phyloP scores from a whole-genome alignment of 2,888 invertebrate species.

The Sicus ferrugineus region DNA sequence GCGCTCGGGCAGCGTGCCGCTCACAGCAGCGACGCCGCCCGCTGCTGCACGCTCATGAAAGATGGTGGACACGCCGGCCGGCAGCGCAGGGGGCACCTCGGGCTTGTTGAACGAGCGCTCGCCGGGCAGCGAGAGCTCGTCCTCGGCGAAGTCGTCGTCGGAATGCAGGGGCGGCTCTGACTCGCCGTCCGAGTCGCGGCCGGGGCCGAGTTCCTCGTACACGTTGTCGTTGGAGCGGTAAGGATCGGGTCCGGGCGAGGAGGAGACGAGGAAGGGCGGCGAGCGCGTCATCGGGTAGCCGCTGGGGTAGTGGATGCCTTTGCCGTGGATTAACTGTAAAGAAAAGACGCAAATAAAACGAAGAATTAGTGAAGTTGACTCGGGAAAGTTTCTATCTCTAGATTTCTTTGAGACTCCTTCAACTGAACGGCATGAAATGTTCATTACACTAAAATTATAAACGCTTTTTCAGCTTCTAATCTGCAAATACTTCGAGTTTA shows the following conservation, averaged over 20 bases:
- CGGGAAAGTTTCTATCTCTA: no score
- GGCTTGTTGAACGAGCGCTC: conserved; percentile 61
- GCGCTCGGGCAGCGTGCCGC: conserved; percentile 51
- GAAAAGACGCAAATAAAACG: no score
- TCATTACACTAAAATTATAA: no score
- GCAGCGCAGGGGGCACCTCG: conserved; percentile 33
- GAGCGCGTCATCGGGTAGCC: conserved; percentile 70
- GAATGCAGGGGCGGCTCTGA: conserved; percentile 73
- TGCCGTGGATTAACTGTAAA: conserved; percentile 54
- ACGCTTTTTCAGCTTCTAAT: no score
- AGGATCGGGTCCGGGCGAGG: conserved; percentile 74
- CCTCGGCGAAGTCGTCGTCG: conserved; percentile 87
- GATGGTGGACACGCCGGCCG: conserved; percentile 12
- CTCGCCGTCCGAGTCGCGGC: conserved; percentile 70
- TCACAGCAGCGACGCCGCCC: conserved; percentile 14
- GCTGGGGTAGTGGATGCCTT: conserved; percentile 69
- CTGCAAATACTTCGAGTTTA: no score
- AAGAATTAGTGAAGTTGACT: no score
- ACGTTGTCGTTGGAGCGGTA: conserved; percentile 75
- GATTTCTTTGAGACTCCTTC: no score
- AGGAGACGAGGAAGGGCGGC: conserved; percentile 75
- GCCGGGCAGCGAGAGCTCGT: conserved; percentile 74
- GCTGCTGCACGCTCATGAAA: conserved; percentile 25
- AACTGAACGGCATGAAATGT: no score
- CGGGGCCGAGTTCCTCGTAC: conserved; percentile 79